These are phyloP conservation scores for Bombus sylvicola DNA, from an alignment of 1,140 invertebrate species.

Conservation along the genomic window DNA sequence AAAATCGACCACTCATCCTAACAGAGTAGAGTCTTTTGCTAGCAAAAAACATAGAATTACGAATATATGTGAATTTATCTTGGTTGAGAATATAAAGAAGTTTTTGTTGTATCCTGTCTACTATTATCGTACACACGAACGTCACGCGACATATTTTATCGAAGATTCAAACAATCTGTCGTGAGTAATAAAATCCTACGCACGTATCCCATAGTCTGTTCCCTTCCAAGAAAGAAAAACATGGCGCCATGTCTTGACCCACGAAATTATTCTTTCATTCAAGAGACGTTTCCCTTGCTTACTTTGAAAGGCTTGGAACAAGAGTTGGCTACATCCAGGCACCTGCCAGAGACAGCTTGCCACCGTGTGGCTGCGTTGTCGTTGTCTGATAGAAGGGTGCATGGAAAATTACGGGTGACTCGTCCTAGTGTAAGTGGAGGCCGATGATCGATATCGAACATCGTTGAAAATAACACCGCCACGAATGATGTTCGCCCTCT, in stretches of 20 bases:
- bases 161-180: neutral
- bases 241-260: neutral
- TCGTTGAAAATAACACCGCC: constrained; percentile 46
- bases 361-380: neutral
- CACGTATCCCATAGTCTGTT: neutral
- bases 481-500: constrained; percentile 39
- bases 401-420: constrained; percentile 36
- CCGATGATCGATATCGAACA: constrained; percentile 52
- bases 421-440: neutral
- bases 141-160: neutral
- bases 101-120: too few relatives aligned
- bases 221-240: neutral
- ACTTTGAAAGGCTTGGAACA: neutral
- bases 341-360: constrained; percentile 39
- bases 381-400: constrained; percentile 2
- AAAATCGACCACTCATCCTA: too few relatives aligned
- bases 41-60: too few relatives aligned
- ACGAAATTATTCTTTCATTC: neutral
- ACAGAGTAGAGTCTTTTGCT: too few relatives aligned
- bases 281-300: neutral
- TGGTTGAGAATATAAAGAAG: too few relatives aligned
- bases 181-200: neutral
- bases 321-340: neutral
- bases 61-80: too few relatives aligned
- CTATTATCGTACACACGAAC: too few relatives aligned